Percentiles rank a stretch among this genome's conserved stretches.
phyloP scores from a whole-genome alignment of 2,797 vertebrate genomes.

The Poeciliopsis turneri region DNA sequence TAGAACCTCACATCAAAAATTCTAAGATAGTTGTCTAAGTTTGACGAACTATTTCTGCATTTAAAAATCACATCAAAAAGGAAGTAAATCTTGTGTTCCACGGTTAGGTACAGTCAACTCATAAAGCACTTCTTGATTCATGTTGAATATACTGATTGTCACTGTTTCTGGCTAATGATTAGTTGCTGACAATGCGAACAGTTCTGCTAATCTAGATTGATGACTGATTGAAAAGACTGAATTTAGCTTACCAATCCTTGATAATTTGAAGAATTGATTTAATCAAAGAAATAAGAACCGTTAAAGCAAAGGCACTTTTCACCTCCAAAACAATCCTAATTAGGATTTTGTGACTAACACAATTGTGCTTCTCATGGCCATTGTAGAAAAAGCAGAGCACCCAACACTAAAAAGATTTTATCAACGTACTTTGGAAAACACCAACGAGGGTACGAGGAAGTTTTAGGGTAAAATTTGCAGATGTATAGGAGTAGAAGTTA shows the following conservation, averaged over 20 bases:
- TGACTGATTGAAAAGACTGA: background rate
- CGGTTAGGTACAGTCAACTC: background rate
- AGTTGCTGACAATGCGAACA: background rate
- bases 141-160: background rate
- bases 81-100: background rate
- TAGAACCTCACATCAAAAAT: background rate
- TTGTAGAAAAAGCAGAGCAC: background rate
- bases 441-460: background rate
- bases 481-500: constrained; percentile 28
- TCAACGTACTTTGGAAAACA: background rate
- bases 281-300: background rate
- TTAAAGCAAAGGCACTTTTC: background rate
- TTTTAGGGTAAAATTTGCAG: constrained; percentile 27
- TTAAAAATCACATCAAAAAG: background rate
- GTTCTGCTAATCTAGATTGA: no score
- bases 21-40: background rate
- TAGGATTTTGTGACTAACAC: background rate
- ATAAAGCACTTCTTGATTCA: background rate
- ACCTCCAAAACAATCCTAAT: background rate
- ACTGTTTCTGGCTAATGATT: background rate
- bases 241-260: background rate
- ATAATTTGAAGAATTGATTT: background rate
- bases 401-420: background rate
- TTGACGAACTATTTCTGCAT: background rate
- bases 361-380: background rate